Evolutionary conservation across 2,888 invertebrate species (phyloP), one percentile per base, ranked within the genome.

Genomic region (Meganola albula): DNA sequence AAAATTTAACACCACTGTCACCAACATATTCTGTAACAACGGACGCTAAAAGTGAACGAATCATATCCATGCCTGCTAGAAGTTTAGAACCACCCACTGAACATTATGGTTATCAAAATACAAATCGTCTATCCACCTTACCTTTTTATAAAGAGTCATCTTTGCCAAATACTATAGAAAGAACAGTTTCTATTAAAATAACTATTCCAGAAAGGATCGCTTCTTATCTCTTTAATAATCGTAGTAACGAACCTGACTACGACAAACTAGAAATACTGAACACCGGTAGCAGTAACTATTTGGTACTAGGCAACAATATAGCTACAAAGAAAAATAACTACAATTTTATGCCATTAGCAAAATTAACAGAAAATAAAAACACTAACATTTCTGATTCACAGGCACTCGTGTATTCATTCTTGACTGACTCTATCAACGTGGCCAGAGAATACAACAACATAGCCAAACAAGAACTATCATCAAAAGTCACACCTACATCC

Each of bases 181-280:
- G 83, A 53, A 84, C 82, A 4, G 78, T 85, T 10, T 82, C 83
- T 6, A 53, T 85, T 21, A 84, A 83, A 76, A 83, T 85, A 40
- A 79, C 78, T 0, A 74, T 85, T 27, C 85, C 85, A 3, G 82
- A 83, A 63, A 72, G 72, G 50, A 58, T 84, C 4, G 85, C 85
- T 4, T 56, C 70, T n/a, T 74, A 69, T 38, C 50, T 85, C 24
- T 83, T 85, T 30, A 76, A 69, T 49, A 72, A 63, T 32, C 53
- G 58, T 10, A 74, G 63, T 34, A n/a, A n/a, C n/a, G 68, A 71
- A 34, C 69, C 58, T 20, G 65, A 76, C 21, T 70, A 60, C 37
- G 73, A 79, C 39, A 73, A 69, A 37, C 53, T 85, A 41, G 85
- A 85, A 69, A 76, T 85, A 37, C 51, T 85, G 8, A 79, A 83